These are phyloP conservation scores for Heteronetta atricapilla DNA, from an alignment of 2,113 vertebrate species.

Conservation along the genomic window DNA sequence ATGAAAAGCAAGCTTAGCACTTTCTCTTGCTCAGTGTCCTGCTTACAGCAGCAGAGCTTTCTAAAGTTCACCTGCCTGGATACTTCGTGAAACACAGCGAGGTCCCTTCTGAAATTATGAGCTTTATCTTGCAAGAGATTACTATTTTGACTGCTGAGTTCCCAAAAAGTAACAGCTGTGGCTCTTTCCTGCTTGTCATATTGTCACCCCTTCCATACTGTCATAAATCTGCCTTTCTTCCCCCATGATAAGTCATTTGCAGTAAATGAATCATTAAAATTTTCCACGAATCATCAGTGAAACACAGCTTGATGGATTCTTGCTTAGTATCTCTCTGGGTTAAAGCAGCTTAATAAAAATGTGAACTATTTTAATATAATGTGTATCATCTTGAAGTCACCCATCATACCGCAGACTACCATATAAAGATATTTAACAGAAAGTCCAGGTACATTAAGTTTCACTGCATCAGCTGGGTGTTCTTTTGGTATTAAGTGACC, in stretches of 20 bases:
- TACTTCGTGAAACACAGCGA: neutral
- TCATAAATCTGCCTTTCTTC: neutral
- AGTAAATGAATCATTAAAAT: neutral
- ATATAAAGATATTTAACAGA: neutral
- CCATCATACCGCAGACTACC: neutral
- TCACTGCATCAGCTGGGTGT: fast-evolving
- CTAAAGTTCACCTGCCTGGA: neutral
- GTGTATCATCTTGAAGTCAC: neutral
- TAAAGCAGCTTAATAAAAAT: neutral
- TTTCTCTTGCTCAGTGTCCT: neutral
- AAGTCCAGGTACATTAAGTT: neutral
- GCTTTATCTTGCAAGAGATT: neutral
- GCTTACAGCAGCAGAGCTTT: neutral
- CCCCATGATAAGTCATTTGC: neutral
- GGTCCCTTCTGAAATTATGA: neutral
- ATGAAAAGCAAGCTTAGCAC: slow-evolving; percentile 7
- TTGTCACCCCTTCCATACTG: neutral
- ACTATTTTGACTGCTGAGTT: neutral
- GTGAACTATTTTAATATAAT: neutral
- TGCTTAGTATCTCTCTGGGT: neutral
- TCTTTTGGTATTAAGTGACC: neutral
- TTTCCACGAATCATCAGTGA: neutral
- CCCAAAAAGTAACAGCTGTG: neutral
- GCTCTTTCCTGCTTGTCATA: neutral
- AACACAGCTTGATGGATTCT: neutral